Evolutionary conservation across 2,888 invertebrate species (phyloP).

Genomic region (Aphrophora alni): DNA sequence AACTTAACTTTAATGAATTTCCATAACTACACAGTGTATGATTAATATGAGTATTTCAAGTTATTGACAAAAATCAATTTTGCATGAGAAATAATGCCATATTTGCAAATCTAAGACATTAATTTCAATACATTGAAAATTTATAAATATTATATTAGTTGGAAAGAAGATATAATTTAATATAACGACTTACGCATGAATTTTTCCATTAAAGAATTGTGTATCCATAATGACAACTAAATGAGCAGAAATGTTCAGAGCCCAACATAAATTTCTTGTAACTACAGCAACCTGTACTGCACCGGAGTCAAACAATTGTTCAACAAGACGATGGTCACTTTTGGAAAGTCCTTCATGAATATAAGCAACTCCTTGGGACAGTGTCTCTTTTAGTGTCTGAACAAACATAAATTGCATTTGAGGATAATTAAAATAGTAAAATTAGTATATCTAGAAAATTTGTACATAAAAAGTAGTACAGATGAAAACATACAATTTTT

Average conservation of each 20-base stretch:
- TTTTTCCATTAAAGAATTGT: conserved; percentile 85
- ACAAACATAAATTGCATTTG: not conserved
- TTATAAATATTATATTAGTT: not conserved
- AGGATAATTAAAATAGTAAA: no score
- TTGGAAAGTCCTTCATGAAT: conserved; percentile 92
- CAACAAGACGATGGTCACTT: conserved; percentile 87
- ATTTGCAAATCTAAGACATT: no score
- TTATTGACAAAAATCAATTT: no score
- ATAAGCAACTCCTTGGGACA: conserved; percentile 95
- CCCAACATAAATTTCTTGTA: conserved; percentile 92
- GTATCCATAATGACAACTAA: conserved; percentile 98
- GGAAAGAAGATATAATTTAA: no score
- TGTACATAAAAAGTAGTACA: no score
- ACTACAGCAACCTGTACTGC: conserved; percentile 94
- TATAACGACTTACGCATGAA: conserved; percentile 52
- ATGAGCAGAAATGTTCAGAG: conserved; percentile 87
- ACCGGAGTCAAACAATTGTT: conserved; percentile 91
- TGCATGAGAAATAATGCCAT: no score
- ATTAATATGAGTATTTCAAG: no score
- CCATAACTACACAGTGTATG: no score
- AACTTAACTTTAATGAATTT: no score
- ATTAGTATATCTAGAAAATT: no score
- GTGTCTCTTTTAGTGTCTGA: conserved; percentile 87
- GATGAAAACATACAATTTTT: no score
- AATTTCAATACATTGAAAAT: no score